A percentile compares a stretch with the other conserved stretches of the same genome.
Evolutionary conservation across 2,797 vertebrate species (phyloP).

Genomic region (Silurus lanzhouensis): DNA sequence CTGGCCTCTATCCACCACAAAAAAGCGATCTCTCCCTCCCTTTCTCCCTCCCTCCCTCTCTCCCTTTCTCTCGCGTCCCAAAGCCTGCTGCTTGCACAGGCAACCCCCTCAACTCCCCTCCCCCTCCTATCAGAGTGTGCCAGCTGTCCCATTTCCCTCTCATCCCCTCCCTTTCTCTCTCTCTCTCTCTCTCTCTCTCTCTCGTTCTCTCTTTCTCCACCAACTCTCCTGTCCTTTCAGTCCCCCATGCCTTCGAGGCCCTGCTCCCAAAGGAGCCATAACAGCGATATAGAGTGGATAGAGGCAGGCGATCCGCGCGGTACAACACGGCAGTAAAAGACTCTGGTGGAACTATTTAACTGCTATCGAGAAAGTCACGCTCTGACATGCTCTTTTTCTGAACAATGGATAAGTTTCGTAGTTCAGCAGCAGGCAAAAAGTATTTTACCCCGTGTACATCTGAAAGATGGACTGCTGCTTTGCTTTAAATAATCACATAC

Average conservation of each 20-base stretch:
- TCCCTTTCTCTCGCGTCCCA: conserved; percentile 3
- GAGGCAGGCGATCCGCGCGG: conserved; percentile 37
- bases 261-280: conserved; percentile 46
- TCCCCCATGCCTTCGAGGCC: conserved; percentile 33
- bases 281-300: conserved; percentile 45
- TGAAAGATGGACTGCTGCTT: not conserved
- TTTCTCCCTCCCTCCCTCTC: not conserved
- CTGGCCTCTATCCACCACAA: conserved; percentile 63
- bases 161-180: conserved; percentile 14
- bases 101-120: conserved; percentile 49
- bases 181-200: conserved; percentile 8
- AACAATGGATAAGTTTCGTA: not conserved
- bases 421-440: not conserved
- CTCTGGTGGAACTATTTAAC: conserved; percentile 23
- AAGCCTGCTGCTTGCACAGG: conserved; percentile 45
- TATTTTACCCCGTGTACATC: not conserved
- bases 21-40: conserved; percentile 29
- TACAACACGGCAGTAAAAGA: conserved; percentile 43
- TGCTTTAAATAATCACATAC: not conserved
- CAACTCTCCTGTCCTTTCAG: conserved; percentile 9
- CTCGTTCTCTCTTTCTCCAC: not conserved
- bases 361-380: conserved; percentile 26
- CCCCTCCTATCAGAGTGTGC: conserved; percentile 54
- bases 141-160: conserved; percentile 65
- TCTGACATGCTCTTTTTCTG: not conserved